phyloP scores from a whole-genome alignment of 1,140 invertebrate species.

The Battus philenor region DNA sequence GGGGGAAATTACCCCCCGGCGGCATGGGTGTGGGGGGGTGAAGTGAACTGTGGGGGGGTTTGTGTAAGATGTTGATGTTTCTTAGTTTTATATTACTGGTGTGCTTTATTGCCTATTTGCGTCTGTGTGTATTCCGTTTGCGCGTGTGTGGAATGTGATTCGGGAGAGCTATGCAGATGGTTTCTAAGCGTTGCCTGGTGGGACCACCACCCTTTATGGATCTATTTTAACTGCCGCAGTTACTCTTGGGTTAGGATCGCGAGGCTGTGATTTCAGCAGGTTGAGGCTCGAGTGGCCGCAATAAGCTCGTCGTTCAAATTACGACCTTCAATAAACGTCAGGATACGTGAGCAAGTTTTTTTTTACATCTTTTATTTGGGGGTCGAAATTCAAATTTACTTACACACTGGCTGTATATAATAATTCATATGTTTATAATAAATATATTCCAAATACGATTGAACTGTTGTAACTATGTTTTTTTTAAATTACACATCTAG shows the following conservation, averaged over 20 bases:
- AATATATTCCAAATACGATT: too few species aligned
- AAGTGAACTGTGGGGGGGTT: too few species aligned
- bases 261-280: conserved; percentile 20
- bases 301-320: too few species aligned
- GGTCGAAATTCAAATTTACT: too few species aligned
- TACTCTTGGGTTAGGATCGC: conserved; percentile 29
- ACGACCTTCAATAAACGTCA: too few species aligned
- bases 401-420: too few species aligned
- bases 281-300: too few species aligned
- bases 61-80: conserved; percentile 74
- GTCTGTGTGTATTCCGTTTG: conserved; percentile 49
- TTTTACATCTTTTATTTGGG: too few species aligned
- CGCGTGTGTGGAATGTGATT: conserved; percentile 37
- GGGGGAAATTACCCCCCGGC: conserved; percentile 56
- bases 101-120: conserved; percentile 72
- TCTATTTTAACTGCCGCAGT: conserved; percentile 33
- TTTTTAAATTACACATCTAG: too few species aligned
- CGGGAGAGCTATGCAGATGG: conserved; percentile 60
- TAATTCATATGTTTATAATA: too few species aligned
- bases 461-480: too few species aligned
- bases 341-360: too few species aligned
- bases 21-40: conserved; percentile 22
- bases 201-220: conserved; percentile 30
- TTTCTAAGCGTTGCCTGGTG: conserved; percentile 24
- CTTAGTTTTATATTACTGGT: conserved; percentile 74